These are phyloP conservation scores for Spicauda simplicius DNA, from an alignment of 2,888 invertebrate species.

Conservation along the genomic window DNA sequence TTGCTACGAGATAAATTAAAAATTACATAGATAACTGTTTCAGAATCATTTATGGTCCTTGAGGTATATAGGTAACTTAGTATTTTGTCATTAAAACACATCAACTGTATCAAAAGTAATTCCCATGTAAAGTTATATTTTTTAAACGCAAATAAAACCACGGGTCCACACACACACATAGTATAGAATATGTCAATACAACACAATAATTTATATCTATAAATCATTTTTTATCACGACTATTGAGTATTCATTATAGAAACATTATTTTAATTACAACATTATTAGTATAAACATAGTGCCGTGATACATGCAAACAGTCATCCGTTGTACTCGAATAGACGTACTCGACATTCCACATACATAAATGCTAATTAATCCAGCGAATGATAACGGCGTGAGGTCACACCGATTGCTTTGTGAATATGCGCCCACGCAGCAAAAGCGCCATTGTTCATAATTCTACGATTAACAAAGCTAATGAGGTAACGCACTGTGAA, in stretches of 20 bases:
- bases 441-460: slow-evolving; percentile 33
- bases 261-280: background rate
- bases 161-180: no score
- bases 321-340: background rate
- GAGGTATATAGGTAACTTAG: no score
- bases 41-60: no score
- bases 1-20: no score
- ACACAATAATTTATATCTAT: no score
- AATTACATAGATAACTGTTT: no score
- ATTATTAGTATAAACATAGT: background rate
- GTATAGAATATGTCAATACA: no score
- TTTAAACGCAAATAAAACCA: no score
- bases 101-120: no score
- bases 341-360: background rate
- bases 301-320: background rate
- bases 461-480: slow-evolving; percentile 29
- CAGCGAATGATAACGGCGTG: slow-evolving; percentile 26
- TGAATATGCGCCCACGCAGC: slow-evolving; percentile 23
- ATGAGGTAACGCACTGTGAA: slow-evolving; percentile 29
- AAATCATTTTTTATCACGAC: no score
- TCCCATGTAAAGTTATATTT: no score
- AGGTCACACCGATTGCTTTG: slow-evolving; percentile 19
- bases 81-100: no score
- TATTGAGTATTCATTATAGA: background rate
- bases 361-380: slow-evolving; percentile 13